Conservation (phyloP, 2,888 invertebrate species). For the Noctua janthina region DNA sequence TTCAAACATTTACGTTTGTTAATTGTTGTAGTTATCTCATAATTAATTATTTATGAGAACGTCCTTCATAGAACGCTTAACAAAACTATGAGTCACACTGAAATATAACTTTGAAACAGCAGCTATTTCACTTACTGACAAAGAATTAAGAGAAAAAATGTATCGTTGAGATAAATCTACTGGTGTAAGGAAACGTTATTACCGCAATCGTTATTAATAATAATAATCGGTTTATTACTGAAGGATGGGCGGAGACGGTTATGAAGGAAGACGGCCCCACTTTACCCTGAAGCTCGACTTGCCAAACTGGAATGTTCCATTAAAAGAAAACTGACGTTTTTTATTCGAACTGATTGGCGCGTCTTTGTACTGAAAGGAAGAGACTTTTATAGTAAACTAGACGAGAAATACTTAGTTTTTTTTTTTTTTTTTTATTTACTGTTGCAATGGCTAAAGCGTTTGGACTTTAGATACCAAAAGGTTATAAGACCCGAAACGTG, state of each 20-base stretch:
- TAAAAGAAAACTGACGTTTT: conserved; percentile 36
- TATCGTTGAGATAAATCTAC: conserved; percentile 16
- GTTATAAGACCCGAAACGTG: background rate
- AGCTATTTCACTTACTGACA: conserved; percentile 14
- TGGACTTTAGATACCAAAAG: background rate
- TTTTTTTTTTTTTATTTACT: background rate
- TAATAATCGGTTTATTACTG: conserved; percentile 44
- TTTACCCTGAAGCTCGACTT: conserved; percentile 21
- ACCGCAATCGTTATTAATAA: conserved; percentile 44
- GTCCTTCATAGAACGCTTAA: conserved; percentile 26
- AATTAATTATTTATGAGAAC: conserved; percentile 19
- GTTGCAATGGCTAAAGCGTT: background rate
- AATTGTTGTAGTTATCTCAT: conserved; percentile 36
- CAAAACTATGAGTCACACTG: conserved; percentile 15
- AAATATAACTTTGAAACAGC: conserved; percentile 18
- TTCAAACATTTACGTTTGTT: conserved; percentile 13
- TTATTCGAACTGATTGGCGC: conserved; percentile 22
- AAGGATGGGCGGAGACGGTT: conserved; percentile 29
- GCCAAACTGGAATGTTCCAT: conserved; percentile 34
- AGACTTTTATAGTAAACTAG: background rate
- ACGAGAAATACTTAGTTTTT: background rate
- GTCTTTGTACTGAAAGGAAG: conserved; percentile 20
- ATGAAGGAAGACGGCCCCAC: conserved; percentile 25
- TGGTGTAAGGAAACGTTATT: conserved; percentile 36
- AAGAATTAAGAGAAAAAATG: conserved; percentile 21